phyloP scores from a whole-genome alignment of 2,888 invertebrate genomes.

The Iselma pallidipennis region DNA sequence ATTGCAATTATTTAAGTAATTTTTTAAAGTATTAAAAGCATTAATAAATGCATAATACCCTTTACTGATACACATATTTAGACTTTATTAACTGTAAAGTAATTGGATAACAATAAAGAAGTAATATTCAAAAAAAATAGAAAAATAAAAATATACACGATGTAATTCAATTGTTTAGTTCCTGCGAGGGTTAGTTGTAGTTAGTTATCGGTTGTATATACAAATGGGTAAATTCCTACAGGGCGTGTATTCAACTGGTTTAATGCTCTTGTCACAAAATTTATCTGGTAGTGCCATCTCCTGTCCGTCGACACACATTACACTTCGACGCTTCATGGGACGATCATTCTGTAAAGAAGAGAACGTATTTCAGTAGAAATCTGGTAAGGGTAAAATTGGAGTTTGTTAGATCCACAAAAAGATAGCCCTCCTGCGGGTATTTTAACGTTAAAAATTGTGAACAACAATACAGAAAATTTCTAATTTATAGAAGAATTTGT shows the following conservation, averaged over 20 bases:
- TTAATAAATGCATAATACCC: neutral
- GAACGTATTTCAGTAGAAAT: neutral
- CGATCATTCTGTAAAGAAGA: slow-evolving; percentile 55
- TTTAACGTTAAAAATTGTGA: no score
- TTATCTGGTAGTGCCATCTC: slow-evolving; percentile 77
- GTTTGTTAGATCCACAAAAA: neutral
- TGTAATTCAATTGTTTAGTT: no score
- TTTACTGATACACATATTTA: neutral
- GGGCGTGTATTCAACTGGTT: slow-evolving; percentile 69
- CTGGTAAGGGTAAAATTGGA: neutral
- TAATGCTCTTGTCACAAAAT: slow-evolving; percentile 67
- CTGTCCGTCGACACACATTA: slow-evolving; percentile 76
- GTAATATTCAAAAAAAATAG: neutral
- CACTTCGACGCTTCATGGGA: slow-evolving; percentile 66
- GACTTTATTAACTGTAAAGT: no score
- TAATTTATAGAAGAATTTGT: no score
- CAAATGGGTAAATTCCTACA: slow-evolving; percentile 63
- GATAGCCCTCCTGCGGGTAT: no score
- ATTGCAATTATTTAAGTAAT: neutral
- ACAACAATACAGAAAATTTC: no score
- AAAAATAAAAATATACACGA: neutral
- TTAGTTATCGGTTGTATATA: slow-evolving; percentile 7
- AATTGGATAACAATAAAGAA: slow-evolving; percentile 4
- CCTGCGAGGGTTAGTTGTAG: neutral
- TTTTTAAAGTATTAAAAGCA: neutral